Percentiles rank a stretch among this genome's conserved stretches.
Evolutionary conservation across 2,797 vertebrate species (phyloP).

Genomic region (Pipistrellus pygmaeus): DNA sequence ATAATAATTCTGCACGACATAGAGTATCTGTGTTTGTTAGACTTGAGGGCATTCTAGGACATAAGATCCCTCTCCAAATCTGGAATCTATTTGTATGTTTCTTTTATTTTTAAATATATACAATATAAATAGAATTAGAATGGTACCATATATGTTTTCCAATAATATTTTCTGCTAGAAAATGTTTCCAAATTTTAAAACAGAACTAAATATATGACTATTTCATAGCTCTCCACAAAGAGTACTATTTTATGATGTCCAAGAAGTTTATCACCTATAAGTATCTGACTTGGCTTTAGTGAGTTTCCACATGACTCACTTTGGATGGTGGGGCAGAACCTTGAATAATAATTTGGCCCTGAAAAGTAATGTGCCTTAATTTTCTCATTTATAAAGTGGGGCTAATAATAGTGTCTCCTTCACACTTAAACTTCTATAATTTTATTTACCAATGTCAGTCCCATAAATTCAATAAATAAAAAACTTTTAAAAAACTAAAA

Average conservation of each 20-base stretch:
- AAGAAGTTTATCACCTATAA: background rate
- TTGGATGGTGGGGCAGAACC: background rate
- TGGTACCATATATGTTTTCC: background rate
- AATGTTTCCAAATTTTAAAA: constrained; percentile 53
- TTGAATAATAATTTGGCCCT: background rate
- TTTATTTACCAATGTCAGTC: background rate
- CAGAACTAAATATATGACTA: background rate
- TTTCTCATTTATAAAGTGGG: background rate
- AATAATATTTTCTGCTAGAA: constrained; percentile 44
- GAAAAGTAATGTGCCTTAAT: background rate
- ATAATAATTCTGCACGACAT: constrained; percentile 8
- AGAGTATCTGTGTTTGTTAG: background rate
- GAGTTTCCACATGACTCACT: background rate
- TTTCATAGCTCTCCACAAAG: background rate
- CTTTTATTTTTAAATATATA: constrained; percentile 46
- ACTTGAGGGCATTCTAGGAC: constrained; percentile 21
- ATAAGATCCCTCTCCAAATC: constrained; percentile 29
- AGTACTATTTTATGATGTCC: background rate
- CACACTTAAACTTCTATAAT: background rate
- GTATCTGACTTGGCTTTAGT: background rate
- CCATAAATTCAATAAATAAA: background rate
- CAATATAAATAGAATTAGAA: background rate
- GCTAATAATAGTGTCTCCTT: background rate
- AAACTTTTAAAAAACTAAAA: background rate
- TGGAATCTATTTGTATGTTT: constrained; percentile 7